These are phyloP conservation scores for Leucoptera coffeella DNA, from an alignment of 2,888 invertebrate species.

Conservation along the genomic window DNA sequence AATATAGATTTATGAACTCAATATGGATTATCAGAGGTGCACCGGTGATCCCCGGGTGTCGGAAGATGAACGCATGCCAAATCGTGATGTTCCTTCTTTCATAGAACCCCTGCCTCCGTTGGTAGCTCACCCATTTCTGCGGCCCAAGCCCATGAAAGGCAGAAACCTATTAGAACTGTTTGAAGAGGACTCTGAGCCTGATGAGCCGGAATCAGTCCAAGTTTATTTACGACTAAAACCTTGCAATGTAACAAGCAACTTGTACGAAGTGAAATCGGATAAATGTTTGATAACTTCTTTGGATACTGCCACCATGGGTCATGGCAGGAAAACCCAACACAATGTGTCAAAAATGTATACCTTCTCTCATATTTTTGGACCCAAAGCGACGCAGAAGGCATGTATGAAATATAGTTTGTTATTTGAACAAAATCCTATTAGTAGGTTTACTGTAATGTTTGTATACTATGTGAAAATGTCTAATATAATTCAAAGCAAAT, in stretches of 20 bases:
- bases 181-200: slow-evolving; percentile 27
- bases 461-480: no score
- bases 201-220: slow-evolving; percentile 35
- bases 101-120: slow-evolving; percentile 38
- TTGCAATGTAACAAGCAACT: slow-evolving; percentile 17
- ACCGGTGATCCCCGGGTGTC: slow-evolving; percentile 22
- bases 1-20: slow-evolving; percentile 1
- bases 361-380: slow-evolving; percentile 35
- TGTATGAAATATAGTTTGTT: no score
- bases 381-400: slow-evolving; percentile 26
- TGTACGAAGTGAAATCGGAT: slow-evolving; percentile 31
- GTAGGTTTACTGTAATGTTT: no score
- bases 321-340: slow-evolving; percentile 30
- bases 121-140: slow-evolving; percentile 37
- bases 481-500: no score
- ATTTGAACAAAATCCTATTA: no score
- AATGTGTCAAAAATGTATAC: slow-evolving; percentile 42
- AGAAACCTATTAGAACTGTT: slow-evolving; percentile 32
- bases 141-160: slow-evolving; percentile 33
- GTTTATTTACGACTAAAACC: slow-evolving; percentile 52
- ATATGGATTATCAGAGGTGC: slow-evolving; percentile 4
- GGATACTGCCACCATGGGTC: slow-evolving; percentile 32
- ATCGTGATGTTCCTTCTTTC: slow-evolving; percentile 37
- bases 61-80: slow-evolving; percentile 15
- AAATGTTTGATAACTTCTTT: slow-evolving; percentile 27